These are phyloP conservation scores for Cryptophagus acutangulus DNA, from an alignment of 2,888 invertebrate genomes.

Conservation along the genomic window DNA sequence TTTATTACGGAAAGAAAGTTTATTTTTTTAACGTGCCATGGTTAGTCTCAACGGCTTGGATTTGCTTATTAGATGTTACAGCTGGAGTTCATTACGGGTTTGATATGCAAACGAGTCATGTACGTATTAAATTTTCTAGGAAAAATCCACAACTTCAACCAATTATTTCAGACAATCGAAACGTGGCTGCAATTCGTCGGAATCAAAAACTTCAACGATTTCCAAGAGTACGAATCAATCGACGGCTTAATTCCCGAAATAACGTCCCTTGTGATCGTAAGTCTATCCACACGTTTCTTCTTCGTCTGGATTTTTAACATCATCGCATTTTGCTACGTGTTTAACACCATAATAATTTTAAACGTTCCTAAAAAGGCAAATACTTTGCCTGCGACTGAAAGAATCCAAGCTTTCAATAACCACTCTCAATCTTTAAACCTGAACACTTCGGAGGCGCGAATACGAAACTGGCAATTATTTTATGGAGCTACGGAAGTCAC, in stretches of 20 bases:
- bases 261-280: background rate
- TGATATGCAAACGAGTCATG: conserved; percentile 44
- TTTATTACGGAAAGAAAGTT: conserved; percentile 26
- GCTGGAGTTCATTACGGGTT: conserved; percentile 46
- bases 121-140: conserved; percentile 30
- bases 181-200: conserved; percentile 36
- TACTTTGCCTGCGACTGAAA: no score
- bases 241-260: background rate
- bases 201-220: conserved; percentile 26
- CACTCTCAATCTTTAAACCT: conserved; percentile 12
- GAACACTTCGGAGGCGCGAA: conserved; percentile 27
- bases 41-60: conserved; percentile 41
- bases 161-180: conserved; percentile 28
- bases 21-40: conserved; percentile 43
- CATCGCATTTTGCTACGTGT: conserved; percentile 29
- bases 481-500: conserved; percentile 29
- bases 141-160: conserved; percentile 1
- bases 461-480: conserved; percentile 36
- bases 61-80: conserved; percentile 46
- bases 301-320: conserved; percentile 35
- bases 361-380: no score
- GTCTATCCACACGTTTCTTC: conserved; percentile 28
- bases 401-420: no score
- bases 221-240: conserved; percentile 11
- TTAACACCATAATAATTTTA: conserved; percentile 23